Conservation (phyloP, 2,888 invertebrate genomes). For the Azorinus chamasolen region DNA sequence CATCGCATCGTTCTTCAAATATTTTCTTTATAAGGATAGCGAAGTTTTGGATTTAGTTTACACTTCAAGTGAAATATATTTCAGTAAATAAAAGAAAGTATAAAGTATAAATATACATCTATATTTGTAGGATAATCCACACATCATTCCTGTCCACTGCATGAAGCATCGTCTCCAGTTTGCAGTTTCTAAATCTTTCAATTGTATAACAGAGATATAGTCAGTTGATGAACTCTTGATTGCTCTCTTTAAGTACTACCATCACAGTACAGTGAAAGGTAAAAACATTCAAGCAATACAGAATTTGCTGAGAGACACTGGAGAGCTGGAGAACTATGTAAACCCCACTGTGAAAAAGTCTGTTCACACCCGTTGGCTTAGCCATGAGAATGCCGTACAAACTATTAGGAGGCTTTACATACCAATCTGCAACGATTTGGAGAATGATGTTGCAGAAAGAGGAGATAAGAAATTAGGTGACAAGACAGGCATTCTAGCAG, state of each 20-base stretch:
- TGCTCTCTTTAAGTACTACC: constrained; percentile 47
- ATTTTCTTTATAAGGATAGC: too few species aligned
- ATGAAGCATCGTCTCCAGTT: constrained; percentile 48
- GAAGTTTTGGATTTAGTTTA: too few species aligned
- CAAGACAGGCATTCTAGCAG: constrained; percentile 22
- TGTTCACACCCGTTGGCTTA: constrained; percentile 41
- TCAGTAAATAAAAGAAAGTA: too few species aligned
- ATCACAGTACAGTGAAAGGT: constrained; percentile 47
- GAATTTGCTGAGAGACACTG: constrained; percentile 35
- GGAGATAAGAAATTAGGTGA: constrained; percentile 38
- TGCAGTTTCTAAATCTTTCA: constrained; percentile 39
- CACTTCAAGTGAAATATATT: too few species aligned
- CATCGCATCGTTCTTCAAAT: too few species aligned
- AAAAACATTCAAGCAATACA: constrained; percentile 46
- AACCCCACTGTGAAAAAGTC: constrained; percentile 34
- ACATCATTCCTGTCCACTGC: constrained; percentile 21
- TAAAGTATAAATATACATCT: too few species aligned
- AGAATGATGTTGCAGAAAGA: constrained; percentile 38
- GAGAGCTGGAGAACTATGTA: constrained; percentile 11
- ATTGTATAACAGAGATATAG: constrained; percentile 10
- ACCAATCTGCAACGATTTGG: constrained; percentile 30
- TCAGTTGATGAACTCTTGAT: constrained; percentile 38
- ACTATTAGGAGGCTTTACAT: constrained; percentile 32
- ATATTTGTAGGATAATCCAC: constrained; percentile 32
- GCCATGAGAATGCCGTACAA: constrained; percentile 41